Evolutionary conservation across 2,888 invertebrate genomes (phyloP), one percentile per base, ranked within the genome.

Genomic region (Rapana venosa): DNA sequence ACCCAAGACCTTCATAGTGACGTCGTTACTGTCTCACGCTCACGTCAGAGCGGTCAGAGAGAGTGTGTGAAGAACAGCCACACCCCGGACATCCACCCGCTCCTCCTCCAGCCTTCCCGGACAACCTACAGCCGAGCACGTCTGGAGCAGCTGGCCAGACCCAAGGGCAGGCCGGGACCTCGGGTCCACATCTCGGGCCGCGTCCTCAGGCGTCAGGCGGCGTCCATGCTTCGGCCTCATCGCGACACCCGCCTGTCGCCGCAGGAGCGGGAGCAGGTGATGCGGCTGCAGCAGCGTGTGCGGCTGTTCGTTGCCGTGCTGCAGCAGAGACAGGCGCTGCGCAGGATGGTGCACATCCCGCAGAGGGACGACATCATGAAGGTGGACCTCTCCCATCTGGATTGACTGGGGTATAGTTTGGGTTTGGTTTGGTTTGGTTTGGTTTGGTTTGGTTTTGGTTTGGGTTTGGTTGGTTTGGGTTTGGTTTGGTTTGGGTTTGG

Each of bases 351-450:
- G 58, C 88, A 90, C 81, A 88, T 90, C 66, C 90, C 90, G 5
- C 90, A 90, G 74, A 58, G 90, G 35, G 90, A 90, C 30, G 88
- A 90, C 85, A 66, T 90, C 83, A 88, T 90, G 90, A 74, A 56
- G 20, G 90, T 90, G 22, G 90, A 90, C 66, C 88, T 90, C 11
- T 90, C 90, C 11, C 90, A 90, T 81, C 26, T 86, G 4, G 35
- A 8, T 47, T 47, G 47, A 47, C 8, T 2, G 47, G 47, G 8
- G n/a, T n/a, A n/a, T n/a, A n/a, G n/a, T n/a, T n/a, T n/a, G n/a
- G n/a, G n/a, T n/a, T n/a, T n/a, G n/a, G n/a, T n/a, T n/a, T n/a
- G n/a, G n/a, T n/a, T n/a, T n/a, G n/a, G n/a, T n/a, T n/a, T n/a
- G n/a, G n/a, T n/a, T n/a, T n/a, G n/a, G n/a, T n/a, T n/a, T n/a